Evolutionary conservation across 1,140 invertebrate species (phyloP), one percentile per base, ranked within the genome.

Genomic region (Aphaenogaster floridana): DNA sequence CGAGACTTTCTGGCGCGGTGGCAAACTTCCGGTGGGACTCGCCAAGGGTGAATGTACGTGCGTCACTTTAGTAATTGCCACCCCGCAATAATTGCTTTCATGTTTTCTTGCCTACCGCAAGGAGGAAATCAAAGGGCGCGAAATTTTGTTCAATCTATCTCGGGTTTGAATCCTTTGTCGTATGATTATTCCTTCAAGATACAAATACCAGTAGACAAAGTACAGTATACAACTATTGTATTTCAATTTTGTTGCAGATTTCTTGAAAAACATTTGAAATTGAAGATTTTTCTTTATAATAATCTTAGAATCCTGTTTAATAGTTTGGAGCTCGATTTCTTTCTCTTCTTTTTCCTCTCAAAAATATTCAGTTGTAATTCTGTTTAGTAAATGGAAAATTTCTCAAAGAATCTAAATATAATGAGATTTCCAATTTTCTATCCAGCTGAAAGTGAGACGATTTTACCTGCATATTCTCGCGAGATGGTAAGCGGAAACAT

Each of bases 381-480:
- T 21, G 7, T 66, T 66, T 48, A 21, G 13, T 9, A 34, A 36
- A 11, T 21, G 6, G 11, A 48, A 74, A 36, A 36, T 36, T 48
- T 64, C 1, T 15, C 17, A 39, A 17, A 8, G n/a, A 21, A 61
- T 78, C 8, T 13, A 36, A 0, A 48, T 61, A 13, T 15, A 21
- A 36, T 36, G 28, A 61, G 36, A 83, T 57, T 7, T 57, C 3
- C 1, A 39, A 59, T 69, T 17, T 61, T 48, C 15, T n/a, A 42
- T 28, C 13, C 8, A n/a, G 3, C 1, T 42, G 45, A 13, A 48
- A 63, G 9, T 42, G 39, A 69, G 13, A 74, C 36, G 28, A 48
- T 84, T n/a, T 59, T 21, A 59, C n/a, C 15, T 89, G 71, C 78
- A 87, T 87, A 78, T 89, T 90, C 50, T 54, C 48, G 36, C 48